A percentile compares a stretch with the other conserved stretches of the same genome.
These are phyloP conservation scores for Brotogeris chrysoptera DNA, from an alignment of 2,797 vertebrate species.

Conservation along the genomic window DNA sequence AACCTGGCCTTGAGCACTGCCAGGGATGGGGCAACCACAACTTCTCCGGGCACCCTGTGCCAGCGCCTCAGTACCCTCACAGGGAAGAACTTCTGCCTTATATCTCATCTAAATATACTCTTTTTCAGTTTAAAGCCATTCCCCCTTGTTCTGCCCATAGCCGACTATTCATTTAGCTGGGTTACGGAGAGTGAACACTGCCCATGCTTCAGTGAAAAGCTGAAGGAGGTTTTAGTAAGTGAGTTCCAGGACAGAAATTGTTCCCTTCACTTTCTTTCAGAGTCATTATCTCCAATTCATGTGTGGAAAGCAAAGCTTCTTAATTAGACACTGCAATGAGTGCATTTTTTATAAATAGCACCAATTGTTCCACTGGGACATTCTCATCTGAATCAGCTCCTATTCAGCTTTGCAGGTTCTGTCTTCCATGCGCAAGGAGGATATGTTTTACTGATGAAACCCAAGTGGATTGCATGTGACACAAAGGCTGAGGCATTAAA, in stretches of 20 bases:
- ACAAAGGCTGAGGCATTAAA: neutral
- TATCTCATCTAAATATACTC: neutral
- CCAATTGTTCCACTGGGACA: conserved; percentile 59
- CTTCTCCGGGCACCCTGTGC: neutral
- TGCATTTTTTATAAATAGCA: conserved; percentile 65
- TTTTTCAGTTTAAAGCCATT: neutral
- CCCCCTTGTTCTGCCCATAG: neutral
- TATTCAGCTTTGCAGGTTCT: neutral
- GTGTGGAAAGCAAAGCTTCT: conserved; percentile 48
- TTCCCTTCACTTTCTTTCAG: conserved; percentile 35
- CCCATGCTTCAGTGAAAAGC: neutral
- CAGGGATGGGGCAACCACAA: neutral
- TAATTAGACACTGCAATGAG: conserved; percentile 50
- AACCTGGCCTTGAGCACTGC: too few relatives aligned
- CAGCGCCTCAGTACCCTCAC: neutral
- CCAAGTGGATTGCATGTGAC: neutral
- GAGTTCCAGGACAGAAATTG: neutral
- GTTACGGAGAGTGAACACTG: neutral
- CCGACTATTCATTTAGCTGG: neutral
- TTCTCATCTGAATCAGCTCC: conserved; percentile 46
- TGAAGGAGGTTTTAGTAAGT: neutral
- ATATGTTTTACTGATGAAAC: neutral
- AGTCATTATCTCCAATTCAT: conserved; percentile 43
- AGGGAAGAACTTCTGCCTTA: neutral
- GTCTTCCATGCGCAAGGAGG: neutral